Evolutionary conservation across 2,797 vertebrate genomes (phyloP).

Genomic region (Hippoglossus hippoglossus): DNA sequence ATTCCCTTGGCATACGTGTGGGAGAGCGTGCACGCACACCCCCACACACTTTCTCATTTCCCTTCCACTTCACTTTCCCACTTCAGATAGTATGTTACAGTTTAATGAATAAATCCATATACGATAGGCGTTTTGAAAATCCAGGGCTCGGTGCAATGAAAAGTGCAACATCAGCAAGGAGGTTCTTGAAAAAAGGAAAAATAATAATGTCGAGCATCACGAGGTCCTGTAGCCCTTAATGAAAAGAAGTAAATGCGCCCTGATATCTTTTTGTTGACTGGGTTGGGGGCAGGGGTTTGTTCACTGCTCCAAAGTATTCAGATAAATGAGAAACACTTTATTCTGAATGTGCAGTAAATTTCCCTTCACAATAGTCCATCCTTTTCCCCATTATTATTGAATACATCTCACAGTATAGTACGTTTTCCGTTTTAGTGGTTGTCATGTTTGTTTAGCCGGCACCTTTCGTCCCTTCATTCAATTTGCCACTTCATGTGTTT

Average conservation of each 20-base stretch:
- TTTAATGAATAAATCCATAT: conserved; percentile 69
- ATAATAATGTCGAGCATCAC: not conserved
- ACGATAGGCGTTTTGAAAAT: conserved; percentile 30
- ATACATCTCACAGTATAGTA: not conserved
- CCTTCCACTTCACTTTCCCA: conserved; percentile 19
- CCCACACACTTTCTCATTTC: conserved; percentile 6
- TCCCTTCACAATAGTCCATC: conserved; percentile 6
- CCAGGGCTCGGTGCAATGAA: not conserved
- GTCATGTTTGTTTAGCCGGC: conserved; percentile 26
- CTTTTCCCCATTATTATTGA: conserved; percentile 26
- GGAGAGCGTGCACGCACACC: conserved; percentile 3
- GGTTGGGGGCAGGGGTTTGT: conserved; percentile 17
- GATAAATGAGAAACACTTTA: conserved; percentile 39
- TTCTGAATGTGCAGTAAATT: conserved; percentile 36
- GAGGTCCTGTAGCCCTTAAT: conserved; percentile 9
- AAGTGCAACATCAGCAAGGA: conserved; percentile 7
- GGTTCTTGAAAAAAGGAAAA: not conserved
- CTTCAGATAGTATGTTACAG: conserved; percentile 16
- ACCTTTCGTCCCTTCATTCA: conserved; percentile 1
- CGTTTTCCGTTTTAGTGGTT: too few relatives aligned
- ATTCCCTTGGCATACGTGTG: conserved; percentile 32
- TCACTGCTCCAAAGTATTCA: conserved; percentile 11
- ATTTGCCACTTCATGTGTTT: conserved; percentile 33
- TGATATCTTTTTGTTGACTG: conserved; percentile 21
- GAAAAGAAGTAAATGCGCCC: conserved; percentile 1